These are phyloP conservation scores for Dipodomys merriami DNA, from an alignment of 2,113 vertebrate species.

Conservation along the genomic window DNA sequence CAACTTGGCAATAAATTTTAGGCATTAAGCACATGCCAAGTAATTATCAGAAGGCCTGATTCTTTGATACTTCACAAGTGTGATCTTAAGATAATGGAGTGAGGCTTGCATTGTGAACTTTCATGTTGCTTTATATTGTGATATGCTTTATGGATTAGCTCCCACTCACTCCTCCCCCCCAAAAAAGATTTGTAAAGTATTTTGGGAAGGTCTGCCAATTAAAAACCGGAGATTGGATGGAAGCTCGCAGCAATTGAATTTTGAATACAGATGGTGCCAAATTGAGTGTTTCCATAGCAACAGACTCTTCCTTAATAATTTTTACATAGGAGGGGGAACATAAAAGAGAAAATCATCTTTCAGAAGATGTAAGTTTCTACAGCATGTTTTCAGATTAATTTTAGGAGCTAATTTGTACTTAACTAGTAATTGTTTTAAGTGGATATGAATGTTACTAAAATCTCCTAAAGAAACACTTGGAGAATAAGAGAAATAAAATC, in stretches of 20 bases:
- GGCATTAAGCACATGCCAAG: conserved; percentile 48
- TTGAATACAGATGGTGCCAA: conserved; percentile 77
- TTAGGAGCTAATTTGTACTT: conserved; percentile 72
- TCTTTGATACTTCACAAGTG: conserved; percentile 47
- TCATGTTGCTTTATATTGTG: conserved; percentile 55
- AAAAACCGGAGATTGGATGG: conserved; percentile 76
- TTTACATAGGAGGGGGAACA: conserved; percentile 66
- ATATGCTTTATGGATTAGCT: conserved; percentile 62
- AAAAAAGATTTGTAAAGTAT: conserved; percentile 68
- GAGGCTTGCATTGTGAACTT: conserved; percentile 61
- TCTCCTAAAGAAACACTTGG: conserved; percentile 67
- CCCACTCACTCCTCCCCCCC: background rate
- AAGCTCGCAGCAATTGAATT: conserved; percentile 73
- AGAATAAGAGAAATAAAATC: conserved; percentile 67
- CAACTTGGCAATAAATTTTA: conserved; percentile 69
- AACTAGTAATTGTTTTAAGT: conserved; percentile 74
- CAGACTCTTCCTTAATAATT: conserved; percentile 78
- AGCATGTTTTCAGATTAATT: conserved; percentile 66
- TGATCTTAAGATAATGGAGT: conserved; percentile 68
- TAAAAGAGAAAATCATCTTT: conserved; percentile 72
- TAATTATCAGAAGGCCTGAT: conserved; percentile 69
- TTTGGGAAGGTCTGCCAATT: conserved; percentile 78
- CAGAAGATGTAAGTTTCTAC: conserved; percentile 66
- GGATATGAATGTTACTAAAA: conserved; percentile 61
- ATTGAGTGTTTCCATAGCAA: conserved; percentile 76